Percentiles rank a stretch among this genome's conserved stretches.
Conservation (phyloP, 37 sponge, comb jelly and placozoan genomes). For the Eunapius fragilis region DNA sequence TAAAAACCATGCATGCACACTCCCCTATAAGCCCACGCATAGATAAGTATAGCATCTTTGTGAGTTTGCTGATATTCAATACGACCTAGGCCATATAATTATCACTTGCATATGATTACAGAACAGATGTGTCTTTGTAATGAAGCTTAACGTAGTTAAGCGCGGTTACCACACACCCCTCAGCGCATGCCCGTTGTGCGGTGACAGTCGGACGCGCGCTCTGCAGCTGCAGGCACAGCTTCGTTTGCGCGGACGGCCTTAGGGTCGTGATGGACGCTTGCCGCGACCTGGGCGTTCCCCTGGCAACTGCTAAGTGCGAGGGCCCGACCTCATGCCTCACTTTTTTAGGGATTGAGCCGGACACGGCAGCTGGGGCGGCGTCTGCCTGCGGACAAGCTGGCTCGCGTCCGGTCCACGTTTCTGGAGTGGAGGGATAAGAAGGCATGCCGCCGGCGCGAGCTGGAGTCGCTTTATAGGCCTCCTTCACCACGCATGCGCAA, state of each 20-base stretch:
- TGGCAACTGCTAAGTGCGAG: conserved; percentile 10
- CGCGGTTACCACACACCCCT: too few relatives aligned
- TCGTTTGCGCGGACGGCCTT: neutral
- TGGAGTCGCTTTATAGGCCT: conserved; percentile 1
- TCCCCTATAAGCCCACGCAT: too few relatives aligned
- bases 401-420: neutral
- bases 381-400: conserved; percentile 24
- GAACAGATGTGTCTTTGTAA: too few relatives aligned
- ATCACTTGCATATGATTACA: too few relatives aligned
- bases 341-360: conserved; percentile 15
- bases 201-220: too few relatives aligned
- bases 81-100: too few relatives aligned
- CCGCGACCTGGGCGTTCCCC: conserved; percentile 33
- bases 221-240: too few relatives aligned
- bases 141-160: too few relatives aligned
- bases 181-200: too few relatives aligned
- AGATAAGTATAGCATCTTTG: too few relatives aligned
- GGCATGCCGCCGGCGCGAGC: neutral
- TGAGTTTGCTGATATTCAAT: too few relatives aligned
- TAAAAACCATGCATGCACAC: too few relatives aligned
- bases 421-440: neutral
- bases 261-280: neutral
- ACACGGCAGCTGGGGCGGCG: conserved; percentile 7
- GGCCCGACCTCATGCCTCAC: conserved; percentile 30
- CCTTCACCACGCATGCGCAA: conserved; percentile 3